phyloP scores from a whole-genome alignment of 2,888 invertebrate genomes.

The Cephus spinipes region DNA sequence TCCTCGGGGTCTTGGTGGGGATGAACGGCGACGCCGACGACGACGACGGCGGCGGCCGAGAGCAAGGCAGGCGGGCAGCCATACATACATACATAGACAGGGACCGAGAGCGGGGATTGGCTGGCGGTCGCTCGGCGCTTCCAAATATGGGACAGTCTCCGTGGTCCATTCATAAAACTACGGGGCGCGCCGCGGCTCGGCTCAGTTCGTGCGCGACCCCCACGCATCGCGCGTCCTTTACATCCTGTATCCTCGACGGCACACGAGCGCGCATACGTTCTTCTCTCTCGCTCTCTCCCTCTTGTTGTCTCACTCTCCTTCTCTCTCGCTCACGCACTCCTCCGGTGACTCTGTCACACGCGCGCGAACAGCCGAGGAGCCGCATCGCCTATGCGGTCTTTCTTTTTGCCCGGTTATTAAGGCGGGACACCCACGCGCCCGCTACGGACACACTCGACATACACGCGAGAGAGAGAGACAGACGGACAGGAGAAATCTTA shows the following conservation, averaged over 20 bases:
- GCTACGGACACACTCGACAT: not conserved
- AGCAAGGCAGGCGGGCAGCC: constrained; percentile 26
- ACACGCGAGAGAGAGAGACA: not conserved
- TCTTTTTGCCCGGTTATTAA: constrained; percentile 5
- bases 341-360: not conserved
- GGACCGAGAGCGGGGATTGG: constrained; percentile 68
- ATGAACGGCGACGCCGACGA: constrained; percentile 35
- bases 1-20: constrained; percentile 56
- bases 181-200: constrained; percentile 74
- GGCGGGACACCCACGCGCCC: constrained; percentile 7
- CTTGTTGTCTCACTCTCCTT: not conserved
- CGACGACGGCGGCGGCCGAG: constrained; percentile 22
- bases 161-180: constrained; percentile 86
- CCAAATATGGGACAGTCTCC: constrained; percentile 85
- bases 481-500: not conserved
- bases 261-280: constrained; percentile 10
- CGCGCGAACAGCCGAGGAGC: not conserved
- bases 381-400: constrained; percentile 8
- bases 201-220: constrained; percentile 71
- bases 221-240: constrained; percentile 63
- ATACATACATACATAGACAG: constrained; percentile 34
- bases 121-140: constrained; percentile 72
- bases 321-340: not conserved
- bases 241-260: constrained; percentile 33
- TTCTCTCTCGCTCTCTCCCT: not conserved